phyloP scores from a whole-genome alignment of 2,113 vertebrate species.

The Ictalurus punctatus region DNA sequence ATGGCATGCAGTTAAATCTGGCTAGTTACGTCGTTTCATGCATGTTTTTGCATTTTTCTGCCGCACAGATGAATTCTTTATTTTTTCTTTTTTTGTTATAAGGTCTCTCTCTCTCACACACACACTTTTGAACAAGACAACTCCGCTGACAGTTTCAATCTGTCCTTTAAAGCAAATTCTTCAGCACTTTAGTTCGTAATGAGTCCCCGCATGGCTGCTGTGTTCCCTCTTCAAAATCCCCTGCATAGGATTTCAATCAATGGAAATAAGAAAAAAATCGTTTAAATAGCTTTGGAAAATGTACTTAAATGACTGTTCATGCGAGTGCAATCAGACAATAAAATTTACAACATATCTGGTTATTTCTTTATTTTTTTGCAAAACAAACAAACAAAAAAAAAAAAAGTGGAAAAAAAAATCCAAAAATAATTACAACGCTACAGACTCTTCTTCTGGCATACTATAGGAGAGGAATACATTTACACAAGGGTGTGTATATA shows the following conservation, averaged over 20 bases:
- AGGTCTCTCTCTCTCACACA: no score
- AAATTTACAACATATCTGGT: neutral
- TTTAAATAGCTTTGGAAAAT: neutral
- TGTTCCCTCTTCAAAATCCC: no score
- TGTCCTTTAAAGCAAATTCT: no score
- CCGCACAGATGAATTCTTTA: no score
- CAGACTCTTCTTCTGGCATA: conserved; percentile 67
- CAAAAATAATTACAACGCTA: conserved; percentile 80
- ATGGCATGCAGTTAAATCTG: no score
- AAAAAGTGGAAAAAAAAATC: conserved; percentile 66
- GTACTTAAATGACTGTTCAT: neutral
- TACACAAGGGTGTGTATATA: conserved; percentile 76
- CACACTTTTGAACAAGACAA: no score
- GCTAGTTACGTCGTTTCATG: no score
- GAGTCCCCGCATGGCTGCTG: no score
- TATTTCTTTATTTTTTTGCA: conserved; percentile 66
- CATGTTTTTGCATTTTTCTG: no score
- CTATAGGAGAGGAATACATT: conserved; percentile 73
- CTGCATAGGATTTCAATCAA: neutral
- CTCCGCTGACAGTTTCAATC: no score
- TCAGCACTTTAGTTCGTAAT: no score
- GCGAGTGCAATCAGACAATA: neutral
- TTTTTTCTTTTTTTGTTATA: no score
- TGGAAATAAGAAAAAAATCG: neutral
- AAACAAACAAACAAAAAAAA: conserved; percentile 61